Base-by-base conservation (phyloP, 64 coral and sea anemone species). In the Orbicella faveolata region DNA sequence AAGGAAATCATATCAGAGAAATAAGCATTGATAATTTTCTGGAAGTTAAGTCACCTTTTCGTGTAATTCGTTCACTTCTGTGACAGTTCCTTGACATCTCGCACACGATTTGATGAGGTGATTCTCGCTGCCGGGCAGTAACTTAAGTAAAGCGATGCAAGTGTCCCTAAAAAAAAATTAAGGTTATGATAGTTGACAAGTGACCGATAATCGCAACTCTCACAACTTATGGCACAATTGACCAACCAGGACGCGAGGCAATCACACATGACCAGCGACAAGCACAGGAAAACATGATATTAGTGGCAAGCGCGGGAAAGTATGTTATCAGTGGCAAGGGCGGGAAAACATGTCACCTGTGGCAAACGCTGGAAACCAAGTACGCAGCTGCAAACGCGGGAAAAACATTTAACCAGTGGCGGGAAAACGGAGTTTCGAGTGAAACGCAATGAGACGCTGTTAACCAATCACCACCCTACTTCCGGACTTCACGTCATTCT, bases 1-100 rank as follows among this genome's bases (percentile, higher is more conserved):
- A 19, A 17, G 37, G 26, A 75, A 59, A 21, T 75, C 34, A 75
- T 26, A 36, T 10, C 5, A 19, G 55, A 59, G 55, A 59, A 59
- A 59, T 9, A 59, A 59, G 15, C 2, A 2, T 59, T 59, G 55
- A 59, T 2, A 59, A 59, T 16, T 70, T 70, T 70, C 67, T 26
- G 21, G 16, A 9, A 9, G 0, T 51, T 14, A 65, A 67, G n/a
- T n/a, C 93, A 98, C 96, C 93, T 95, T 98, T 84, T 66, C 77
- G 83, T 98, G 96, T 57, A 98, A 90, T 35, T 98, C 90, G 44
- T 98, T 86, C 19, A 98, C 77, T 88, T 95, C 93, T 74, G 88
- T 52, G 16, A 81, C 87, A 6, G 90, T 90, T 53, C 87, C 90
- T 23, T 94, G 90, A 73, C 93, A 98, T 75, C 90, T 94, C 15